Percentiles rank a stretch among this genome's conserved stretches.
Conservation (phyloP, 2,888 invertebrate species). For the Thalpophila matura region DNA sequence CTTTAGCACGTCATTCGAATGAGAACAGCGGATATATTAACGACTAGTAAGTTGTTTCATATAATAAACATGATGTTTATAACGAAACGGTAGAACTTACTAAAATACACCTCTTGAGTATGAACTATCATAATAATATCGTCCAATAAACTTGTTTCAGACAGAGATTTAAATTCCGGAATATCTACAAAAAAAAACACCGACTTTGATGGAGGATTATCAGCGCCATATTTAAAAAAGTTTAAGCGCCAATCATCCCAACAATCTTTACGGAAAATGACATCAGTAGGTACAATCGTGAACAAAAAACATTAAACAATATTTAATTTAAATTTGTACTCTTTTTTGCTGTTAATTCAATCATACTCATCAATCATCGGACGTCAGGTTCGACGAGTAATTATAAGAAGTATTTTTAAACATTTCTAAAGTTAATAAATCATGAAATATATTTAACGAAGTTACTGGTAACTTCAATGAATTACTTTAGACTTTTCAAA, state of each 20-base stretch:
- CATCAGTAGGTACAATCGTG: background rate
- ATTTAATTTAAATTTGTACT: background rate
- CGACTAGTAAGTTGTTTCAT: conserved; percentile 37
- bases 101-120: background rate
- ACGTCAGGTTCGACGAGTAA: conserved; percentile 35
- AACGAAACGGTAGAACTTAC: conserved; percentile 37
- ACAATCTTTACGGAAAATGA: background rate
- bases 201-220: background rate
- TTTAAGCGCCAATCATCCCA: background rate
- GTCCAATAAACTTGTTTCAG: background rate
- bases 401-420: conserved; percentile 45
- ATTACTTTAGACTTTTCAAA: conserved; percentile 35
- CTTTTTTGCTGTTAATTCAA: conserved; percentile 21
- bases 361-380: conserved; percentile 42
- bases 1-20: conserved; percentile 55
- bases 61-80: conserved; percentile 41
- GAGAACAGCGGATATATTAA: conserved; percentile 45
- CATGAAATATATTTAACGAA: conserved; percentile 28
- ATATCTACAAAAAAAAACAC: too few relatives aligned
- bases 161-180: background rate
- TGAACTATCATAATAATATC: background rate
- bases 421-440: conserved; percentile 52
- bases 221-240: background rate
- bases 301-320: conserved; percentile 2
- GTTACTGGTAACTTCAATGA: conserved; percentile 11